A percentile compares a stretch with the other conserved stretches of the same genome.
phyloP scores from a whole-genome alignment of 2,113 vertebrate species.

The Parus major region DNA sequence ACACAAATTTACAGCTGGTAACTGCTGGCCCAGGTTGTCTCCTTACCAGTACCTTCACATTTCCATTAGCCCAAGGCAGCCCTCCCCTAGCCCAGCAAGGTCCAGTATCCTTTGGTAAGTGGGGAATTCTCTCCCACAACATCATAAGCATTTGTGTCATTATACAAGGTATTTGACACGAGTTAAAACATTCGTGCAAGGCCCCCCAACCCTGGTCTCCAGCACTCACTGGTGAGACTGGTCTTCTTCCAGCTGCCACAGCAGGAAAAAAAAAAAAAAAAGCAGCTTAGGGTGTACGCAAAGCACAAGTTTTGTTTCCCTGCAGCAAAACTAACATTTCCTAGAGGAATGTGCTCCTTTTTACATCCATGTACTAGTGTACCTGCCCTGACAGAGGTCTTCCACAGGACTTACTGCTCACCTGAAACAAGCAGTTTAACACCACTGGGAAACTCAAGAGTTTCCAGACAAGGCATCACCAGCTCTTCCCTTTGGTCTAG shows the following conservation, averaged over 20 bases:
- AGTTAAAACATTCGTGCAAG: neutral
- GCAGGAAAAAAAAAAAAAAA: neutral
- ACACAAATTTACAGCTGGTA: neutral
- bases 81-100: neutral
- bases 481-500: neutral
- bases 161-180: neutral
- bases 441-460: neutral
- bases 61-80: neutral
- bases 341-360: neutral
- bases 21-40: neutral
- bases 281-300: neutral
- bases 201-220: too few species aligned
- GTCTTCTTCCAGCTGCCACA: neutral
- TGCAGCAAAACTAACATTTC: neutral
- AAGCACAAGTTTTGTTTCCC: neutral
- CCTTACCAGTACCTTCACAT: neutral
- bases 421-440: neutral
- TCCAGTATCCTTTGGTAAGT: neutral
- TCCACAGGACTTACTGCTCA: neutral
- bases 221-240: neutral
- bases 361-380: neutral
- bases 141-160: neutral
- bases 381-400: neutral
- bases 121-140: neutral
- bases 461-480: neutral